These are phyloP conservation scores for Holcopasites calliopsidis DNA, from an alignment of 1,140 invertebrate species.

Conservation along the genomic window DNA sequence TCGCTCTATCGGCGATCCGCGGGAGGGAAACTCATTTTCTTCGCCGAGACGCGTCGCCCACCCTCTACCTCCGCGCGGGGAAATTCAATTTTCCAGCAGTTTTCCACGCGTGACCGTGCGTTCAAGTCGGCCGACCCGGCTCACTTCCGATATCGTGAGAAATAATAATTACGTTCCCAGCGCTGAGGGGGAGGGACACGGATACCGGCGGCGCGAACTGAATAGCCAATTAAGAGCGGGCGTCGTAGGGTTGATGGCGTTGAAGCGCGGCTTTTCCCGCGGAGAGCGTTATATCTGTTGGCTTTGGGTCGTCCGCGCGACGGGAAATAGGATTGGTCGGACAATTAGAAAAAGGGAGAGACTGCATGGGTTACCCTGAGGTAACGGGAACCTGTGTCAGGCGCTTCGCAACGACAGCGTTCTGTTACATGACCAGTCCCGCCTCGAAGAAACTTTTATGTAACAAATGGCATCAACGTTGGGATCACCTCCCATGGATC, in stretches of 20 bases:
- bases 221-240: constrained; percentile 41
- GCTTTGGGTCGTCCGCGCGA: neutral
- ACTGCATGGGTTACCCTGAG: too few relatives aligned
- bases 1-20: constrained; percentile 10
- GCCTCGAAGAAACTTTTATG: too few relatives aligned
- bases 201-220: constrained; percentile 2
- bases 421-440: too few relatives aligned
- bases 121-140: constrained; percentile 21
- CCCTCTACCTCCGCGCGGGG: neutral
- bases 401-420: too few relatives aligned
- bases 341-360: too few relatives aligned
- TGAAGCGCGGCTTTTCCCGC: neutral
- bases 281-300: neutral
- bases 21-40: constrained; percentile 22
- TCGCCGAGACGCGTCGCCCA: neutral
- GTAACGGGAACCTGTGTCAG: too few relatives aligned
- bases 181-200: neutral
- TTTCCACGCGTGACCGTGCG: constrained; percentile 10
- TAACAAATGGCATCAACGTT: too few relatives aligned
- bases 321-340: too few relatives aligned
- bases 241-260: constrained; percentile 21
- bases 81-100: constrained; percentile 46
- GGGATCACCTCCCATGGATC: too few relatives aligned
- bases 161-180: constrained; percentile 45
- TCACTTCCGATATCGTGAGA: constrained; percentile 39